Evolutionary conservation across 2,888 invertebrate species (phyloP), one percentile per base, ranked within the genome.

Genomic region (Cotesia congregata): DNA sequence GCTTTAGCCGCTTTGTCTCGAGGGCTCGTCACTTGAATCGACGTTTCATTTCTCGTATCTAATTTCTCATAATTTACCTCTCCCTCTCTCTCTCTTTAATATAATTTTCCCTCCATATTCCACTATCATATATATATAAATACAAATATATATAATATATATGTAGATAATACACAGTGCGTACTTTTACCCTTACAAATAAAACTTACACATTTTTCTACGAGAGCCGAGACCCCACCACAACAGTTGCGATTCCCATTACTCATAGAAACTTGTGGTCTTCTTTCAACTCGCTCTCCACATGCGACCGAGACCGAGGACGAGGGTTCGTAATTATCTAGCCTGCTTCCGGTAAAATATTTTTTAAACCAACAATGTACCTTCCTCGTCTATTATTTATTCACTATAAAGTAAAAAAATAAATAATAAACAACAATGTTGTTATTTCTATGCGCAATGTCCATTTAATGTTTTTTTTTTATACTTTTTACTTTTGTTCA

Each of bases 1-100:
- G 68, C 78, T 39, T 60, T 71, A 71, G 67, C 72, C 77, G 72
- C 73, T 80, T 72, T 72, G 72, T 77, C 75, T 61, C 61, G 50
- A 4, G 50, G 41, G 65, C 71, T 76, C 62, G 68, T 70, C 38
- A 12, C 50, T 50, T 69, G 65, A 41, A 77, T 74, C 71, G 71
- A 77, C 67, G 77, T 41, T 77, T 67, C 77, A 65, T 50, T 68
- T 50, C 9, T 77, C 59, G 64, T 50, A 12, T 60, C 60, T 64
- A 70, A 15, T 69, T 70, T 65, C 30, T n/a, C n/a, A 65, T 38
- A 17, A 50, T 59, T 73, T 50, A 50, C 59, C 67, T 65, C 38
- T 62, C 39, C 67, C 50, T n/a, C 65, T 50, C 65, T 50, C 41
- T 9, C 41, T 9, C 12, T 50, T 12, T 7, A 12, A 50, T 50